Percentiles rank a stretch among this genome's conserved stretches.
phyloP scores from a whole-genome alignment of 2,113 vertebrate genomes.

The Corythornis cristatus region DNA sequence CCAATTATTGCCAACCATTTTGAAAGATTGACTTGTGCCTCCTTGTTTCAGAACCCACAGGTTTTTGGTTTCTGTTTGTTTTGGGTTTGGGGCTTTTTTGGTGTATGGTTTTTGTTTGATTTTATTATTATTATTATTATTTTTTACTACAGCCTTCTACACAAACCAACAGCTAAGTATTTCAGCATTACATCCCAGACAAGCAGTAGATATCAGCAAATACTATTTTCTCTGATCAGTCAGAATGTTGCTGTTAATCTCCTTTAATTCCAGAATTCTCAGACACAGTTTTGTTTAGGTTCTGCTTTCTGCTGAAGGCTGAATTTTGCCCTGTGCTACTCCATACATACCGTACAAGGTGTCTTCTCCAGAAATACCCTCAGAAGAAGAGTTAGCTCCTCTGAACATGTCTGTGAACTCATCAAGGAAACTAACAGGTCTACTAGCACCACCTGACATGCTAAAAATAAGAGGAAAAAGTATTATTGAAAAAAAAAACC shows the following conservation, averaged over 20 bases:
- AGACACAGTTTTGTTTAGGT: not conserved
- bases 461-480: conserved; percentile 72
- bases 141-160: not conserved
- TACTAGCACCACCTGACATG: conserved; percentile 87
- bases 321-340: not conserved
- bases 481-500: not conserved
- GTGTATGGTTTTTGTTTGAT: no score
- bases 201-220: not conserved
- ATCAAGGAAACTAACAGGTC: conserved; percentile 93
- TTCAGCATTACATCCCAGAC: not conserved
- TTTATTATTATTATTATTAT: not conserved
- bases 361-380: conserved; percentile 92
- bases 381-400: conserved; percentile 90
- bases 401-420: conserved; percentile 87
- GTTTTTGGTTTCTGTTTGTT: no score
- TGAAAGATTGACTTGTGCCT: not conserved
- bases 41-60: not conserved
- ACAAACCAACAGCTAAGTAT: not conserved
- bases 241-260: not conserved
- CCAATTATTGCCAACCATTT: not conserved
- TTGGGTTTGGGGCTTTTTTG: not conserved
- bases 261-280: not conserved
- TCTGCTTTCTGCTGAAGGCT: not conserved
- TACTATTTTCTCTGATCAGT: not conserved
- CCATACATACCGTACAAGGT: conserved; percentile 87